phyloP scores from a whole-genome alignment of 2,888 invertebrate genomes.

The Amphiduros pacificus region DNA sequence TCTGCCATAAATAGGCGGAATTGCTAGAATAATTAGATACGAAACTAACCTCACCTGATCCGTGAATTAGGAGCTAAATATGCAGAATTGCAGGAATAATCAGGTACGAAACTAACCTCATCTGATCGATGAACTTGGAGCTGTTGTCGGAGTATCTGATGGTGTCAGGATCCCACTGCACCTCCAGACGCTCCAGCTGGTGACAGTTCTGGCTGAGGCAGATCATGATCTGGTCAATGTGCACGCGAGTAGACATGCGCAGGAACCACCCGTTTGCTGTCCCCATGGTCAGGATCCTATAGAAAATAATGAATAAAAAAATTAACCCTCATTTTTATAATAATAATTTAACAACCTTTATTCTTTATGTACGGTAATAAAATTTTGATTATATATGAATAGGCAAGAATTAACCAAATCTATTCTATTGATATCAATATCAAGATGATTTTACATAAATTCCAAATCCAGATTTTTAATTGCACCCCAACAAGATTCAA shows the following conservation, averaged over 20 bases:
- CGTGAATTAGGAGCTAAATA: too few species aligned
- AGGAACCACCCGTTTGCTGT: conserved; percentile 94
- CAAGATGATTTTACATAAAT: too few species aligned
- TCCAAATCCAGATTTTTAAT: too few species aligned
- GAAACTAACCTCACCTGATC: too few species aligned
- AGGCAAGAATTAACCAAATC: too few species aligned
- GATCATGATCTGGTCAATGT: conserved; percentile 96
- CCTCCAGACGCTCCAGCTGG: conserved; percentile 85
- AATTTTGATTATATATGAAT: too few species aligned
- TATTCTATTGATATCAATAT: too few species aligned
- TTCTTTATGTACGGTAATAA: background rate
- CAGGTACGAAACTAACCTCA: conserved; percentile 66
- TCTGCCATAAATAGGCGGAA: too few species aligned
- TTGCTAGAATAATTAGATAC: too few species aligned
- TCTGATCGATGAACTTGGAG: conserved; percentile 96
- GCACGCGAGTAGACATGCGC: conserved; percentile 77
- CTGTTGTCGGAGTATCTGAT: conserved; percentile 98
- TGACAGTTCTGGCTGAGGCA: conserved; percentile 92
- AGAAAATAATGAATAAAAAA: background rate
- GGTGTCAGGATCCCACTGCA: conserved; percentile 98
- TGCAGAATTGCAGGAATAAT: background rate
- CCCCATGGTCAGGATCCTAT: conserved; percentile 93
- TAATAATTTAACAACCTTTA: background rate
- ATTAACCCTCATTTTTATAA: background rate
- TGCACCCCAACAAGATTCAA: too few species aligned